A percentile compares a stretch with the other conserved stretches of the same genome.
phyloP scores from a whole-genome alignment of 2,797 vertebrate species.

The Oreortyx pictus region DNA sequence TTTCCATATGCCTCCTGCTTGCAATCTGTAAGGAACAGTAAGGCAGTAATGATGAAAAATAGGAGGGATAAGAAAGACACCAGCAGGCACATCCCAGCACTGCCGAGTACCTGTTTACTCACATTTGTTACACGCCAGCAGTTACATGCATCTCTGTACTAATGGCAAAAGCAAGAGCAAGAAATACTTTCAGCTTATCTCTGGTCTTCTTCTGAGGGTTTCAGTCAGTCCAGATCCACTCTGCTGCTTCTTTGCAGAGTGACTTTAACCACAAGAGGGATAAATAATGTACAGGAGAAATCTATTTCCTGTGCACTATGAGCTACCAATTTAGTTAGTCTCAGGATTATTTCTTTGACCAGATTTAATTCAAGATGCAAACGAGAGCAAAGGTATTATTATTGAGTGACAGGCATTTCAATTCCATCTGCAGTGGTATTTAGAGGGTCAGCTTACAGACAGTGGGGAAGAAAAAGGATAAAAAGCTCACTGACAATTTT shows the following conservation, averaged over 20 bases:
- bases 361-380: background rate
- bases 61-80: background rate
- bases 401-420: background rate
- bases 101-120: accelerated
- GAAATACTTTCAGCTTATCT: background rate
- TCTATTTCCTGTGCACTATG: background rate
- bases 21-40: background rate
- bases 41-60: background rate
- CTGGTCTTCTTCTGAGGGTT: background rate
- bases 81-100: background rate
- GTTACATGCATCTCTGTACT: background rate
- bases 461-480: background rate
- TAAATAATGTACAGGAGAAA: background rate
- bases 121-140: background rate
- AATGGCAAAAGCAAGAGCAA: background rate
- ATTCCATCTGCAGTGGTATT: background rate
- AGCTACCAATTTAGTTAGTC: background rate
- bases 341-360: background rate
- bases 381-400: background rate
- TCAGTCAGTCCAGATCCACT: background rate
- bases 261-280: background rate
- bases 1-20: background rate
- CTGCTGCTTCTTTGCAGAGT: background rate
- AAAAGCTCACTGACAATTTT: background rate
- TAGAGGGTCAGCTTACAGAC: background rate